phyloP scores from a whole-genome alignment of 2,113 vertebrate genomes.

The Epinephelus fuscoguttatus region DNA sequence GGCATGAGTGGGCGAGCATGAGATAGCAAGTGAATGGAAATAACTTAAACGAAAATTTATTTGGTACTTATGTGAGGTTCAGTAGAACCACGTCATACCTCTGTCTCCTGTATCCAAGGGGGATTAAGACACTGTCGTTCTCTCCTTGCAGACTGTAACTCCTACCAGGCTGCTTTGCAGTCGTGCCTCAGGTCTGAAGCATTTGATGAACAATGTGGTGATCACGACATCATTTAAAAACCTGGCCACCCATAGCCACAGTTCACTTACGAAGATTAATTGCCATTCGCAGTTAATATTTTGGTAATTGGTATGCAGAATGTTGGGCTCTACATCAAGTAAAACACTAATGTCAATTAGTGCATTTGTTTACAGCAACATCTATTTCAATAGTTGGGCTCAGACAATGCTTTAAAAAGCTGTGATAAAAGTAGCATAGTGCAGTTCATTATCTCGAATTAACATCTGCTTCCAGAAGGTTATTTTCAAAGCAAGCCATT shows the following conservation, averaged over 20 bases:
- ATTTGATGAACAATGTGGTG: not conserved
- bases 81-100: not conserved
- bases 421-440: not conserved
- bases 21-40: not conserved
- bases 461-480: not conserved
- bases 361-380: not conserved
- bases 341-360: not conserved
- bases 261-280: constrained; percentile 9
- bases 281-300: not conserved
- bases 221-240: not conserved
- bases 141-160: not conserved
- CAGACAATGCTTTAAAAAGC: not conserved
- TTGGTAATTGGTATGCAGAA: constrained; percentile 1
- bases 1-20: not conserved
- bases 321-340: not conserved
- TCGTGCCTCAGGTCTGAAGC: not conserved
- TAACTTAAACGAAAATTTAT: not conserved
- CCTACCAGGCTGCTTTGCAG: not conserved
- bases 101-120: not conserved
- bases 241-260: not conserved
- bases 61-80: not conserved
- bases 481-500: constrained; percentile 7
- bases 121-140: not conserved
- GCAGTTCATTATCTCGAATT: not conserved
- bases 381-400: not conserved